Evolutionary conservation across 1,140 invertebrate species (phyloP).

Genomic region (Carcinoscorpius rotundicauda): DNA sequence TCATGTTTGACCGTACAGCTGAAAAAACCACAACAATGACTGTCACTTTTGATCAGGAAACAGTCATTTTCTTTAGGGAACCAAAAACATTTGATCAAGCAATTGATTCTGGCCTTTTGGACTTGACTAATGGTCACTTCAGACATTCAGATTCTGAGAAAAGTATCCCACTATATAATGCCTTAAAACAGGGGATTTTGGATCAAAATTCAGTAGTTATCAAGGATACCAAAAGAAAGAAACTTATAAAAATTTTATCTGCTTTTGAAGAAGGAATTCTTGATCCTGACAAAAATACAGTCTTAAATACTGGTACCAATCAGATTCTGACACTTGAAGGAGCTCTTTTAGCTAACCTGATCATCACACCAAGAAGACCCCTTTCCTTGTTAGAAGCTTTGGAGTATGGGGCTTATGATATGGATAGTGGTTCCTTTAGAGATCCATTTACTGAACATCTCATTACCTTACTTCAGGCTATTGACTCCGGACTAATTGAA

Average conservation of each 20-base stretch:
- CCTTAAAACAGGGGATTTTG: conserved; percentile 67
- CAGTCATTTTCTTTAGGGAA: conserved; percentile 49
- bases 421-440: conserved; percentile 47
- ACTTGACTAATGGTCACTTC: conserved; percentile 62
- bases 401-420: conserved; percentile 48
- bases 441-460: conserved; percentile 53
- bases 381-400: conserved; percentile 28
- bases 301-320: conserved; percentile 81
- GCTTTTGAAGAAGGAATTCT: conserved; percentile 67
- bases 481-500: conserved; percentile 61
- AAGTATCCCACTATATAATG: conserved; percentile 62
- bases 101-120: conserved; percentile 54
- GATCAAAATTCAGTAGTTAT: conserved; percentile 60
- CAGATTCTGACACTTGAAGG: conserved; percentile 56
- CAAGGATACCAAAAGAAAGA: conserved; percentile 62
- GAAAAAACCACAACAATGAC: conserved; percentile 49
- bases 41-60: conserved; percentile 57
- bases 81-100: conserved; percentile 55
- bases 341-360: conserved; percentile 70
- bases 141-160: conserved; percentile 66
- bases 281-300: conserved; percentile 56
- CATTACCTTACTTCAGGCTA: conserved; percentile 58
- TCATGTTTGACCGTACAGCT: conserved; percentile 51
- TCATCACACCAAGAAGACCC: conserved; percentile 57
- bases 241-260: conserved; percentile 59